Conservation (phyloP, 2,113 vertebrate species). For the Aix galericulata region DNA sequence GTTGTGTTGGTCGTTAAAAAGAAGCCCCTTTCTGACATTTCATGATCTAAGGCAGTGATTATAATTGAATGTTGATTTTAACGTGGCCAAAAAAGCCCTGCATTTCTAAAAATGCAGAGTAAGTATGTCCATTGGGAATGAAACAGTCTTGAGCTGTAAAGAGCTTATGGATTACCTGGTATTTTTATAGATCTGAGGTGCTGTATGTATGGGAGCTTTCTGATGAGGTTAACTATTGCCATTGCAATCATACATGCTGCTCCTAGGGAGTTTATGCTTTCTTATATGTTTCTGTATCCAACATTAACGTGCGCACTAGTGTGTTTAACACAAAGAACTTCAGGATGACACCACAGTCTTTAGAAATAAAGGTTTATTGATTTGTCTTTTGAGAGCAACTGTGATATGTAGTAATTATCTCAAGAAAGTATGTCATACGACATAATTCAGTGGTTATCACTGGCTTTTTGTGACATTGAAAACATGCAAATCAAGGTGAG, state of each 20-base stretch:
- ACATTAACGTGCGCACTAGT: accelerated
- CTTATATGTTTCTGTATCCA: not conserved
- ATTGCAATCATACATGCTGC: not conserved
- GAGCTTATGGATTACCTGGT: not conserved
- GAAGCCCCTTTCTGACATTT: too few relatives aligned
- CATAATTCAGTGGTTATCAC: not conserved
- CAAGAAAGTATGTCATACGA: not conserved
- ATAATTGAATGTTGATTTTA: accelerated
- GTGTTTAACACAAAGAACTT: not conserved
- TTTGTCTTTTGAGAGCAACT: not conserved
- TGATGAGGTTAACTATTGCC: not conserved
- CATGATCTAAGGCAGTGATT: not conserved
- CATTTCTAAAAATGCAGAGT: not conserved
- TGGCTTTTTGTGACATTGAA: not conserved
- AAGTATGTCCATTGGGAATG: not conserved
- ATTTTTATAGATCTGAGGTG: not conserved
- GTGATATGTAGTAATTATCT: not conserved
- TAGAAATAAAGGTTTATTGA: not conserved
- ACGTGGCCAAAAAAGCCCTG: accelerated
- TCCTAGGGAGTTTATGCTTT: not conserved
- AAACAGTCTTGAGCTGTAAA: not conserved
- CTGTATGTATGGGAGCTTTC: not conserved
- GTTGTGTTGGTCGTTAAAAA: not conserved
- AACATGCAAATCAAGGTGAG: not conserved
- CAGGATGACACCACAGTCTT: not conserved